phyloP scores from a whole-genome alignment of 2,888 invertebrate species.

The Hypercompe scribonia region DNA sequence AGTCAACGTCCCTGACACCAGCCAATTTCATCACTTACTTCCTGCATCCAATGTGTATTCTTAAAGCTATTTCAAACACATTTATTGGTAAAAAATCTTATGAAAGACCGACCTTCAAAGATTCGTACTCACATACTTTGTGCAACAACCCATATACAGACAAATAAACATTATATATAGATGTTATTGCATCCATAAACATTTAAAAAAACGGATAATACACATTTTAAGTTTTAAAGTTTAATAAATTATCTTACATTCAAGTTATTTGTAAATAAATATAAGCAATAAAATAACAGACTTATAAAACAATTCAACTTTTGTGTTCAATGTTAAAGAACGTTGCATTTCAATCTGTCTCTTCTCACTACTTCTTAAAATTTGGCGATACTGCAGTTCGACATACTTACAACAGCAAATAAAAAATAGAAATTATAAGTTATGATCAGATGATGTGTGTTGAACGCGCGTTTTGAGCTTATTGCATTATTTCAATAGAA shows the following conservation, averaged over 20 bases:
- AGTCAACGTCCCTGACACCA: conserved; percentile 11
- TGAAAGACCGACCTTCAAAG: conserved; percentile 43
- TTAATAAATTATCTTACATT: background rate
- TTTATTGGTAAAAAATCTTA: conserved; percentile 43
- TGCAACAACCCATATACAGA: conserved; percentile 42
- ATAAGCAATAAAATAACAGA: background rate
- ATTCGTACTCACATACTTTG: conserved; percentile 36
- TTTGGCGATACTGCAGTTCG: too few species aligned
- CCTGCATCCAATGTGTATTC: conserved; percentile 15
- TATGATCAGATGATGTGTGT: too few species aligned
- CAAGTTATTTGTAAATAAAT: background rate
- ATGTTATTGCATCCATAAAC: conserved; percentile 33
- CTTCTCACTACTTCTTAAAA: background rate
- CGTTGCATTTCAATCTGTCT: background rate
- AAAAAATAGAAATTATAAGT: too few species aligned
- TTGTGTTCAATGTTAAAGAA: background rate
- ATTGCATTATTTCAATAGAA: too few species aligned
- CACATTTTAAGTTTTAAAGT: background rate
- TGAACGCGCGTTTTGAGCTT: too few species aligned
- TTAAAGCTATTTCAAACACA: conserved; percentile 19
- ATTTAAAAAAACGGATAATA: background rate
- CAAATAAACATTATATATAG: conserved; percentile 29
- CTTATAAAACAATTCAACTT: background rate
- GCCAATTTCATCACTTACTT: conserved; percentile 15
- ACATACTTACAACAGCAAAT: too few species aligned